Base-by-base conservation (phyloP, 2,888 invertebrate genomes). In the Conchocele bisecta region DNA sequence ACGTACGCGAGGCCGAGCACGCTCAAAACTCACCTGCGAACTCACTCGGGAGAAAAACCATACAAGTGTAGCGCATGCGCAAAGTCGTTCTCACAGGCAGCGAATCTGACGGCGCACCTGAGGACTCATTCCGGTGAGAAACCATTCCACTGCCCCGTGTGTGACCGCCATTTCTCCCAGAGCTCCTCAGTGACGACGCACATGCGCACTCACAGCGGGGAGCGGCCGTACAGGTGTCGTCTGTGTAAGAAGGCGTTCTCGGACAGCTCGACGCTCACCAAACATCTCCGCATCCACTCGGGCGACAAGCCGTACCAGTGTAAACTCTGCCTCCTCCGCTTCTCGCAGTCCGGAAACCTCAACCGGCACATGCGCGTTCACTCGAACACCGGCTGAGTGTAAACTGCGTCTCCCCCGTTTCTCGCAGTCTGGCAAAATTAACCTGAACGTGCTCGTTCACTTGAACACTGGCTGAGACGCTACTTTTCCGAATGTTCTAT, bases 201-300 rank as follows among this genome's bases (percentile, higher is more conserved):
- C 93, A 98, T 98, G 97, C 94, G 99, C 89, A 99, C 99, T n/a
- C 99, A 99, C 92, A 97, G 97, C n/a, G 99, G 98, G n/a, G 98
- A 99, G 91, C 93, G 98, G 66, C 99, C 99, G 0, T 98, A 99
- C 91, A 94, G 95, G 81, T 99, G 99, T 92, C 94, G 96, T 81
- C 95, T 97, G 86, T 99, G 99, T 92, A 98, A 97, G 90, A 99
- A 99, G 91, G 98, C 98, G 3, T 99, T 99, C 92, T 98, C 98
- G 4, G 99, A 99, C 92, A 98, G 98, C 88, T 98, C 98, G 37
- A 99, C 99, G 1, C 93, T 99, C 63, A 99, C 99, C 58, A 99
- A 99, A 91, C 99, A 99, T 92, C 93, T 98, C 76, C 93, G 98
- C 85, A 98, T 99, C 89, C 93, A 96, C 90, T 94, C 94, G 58